A percentile compares a stretch with the other conserved stretches of the same genome.
Evolutionary conservation across 2,888 invertebrate genomes (phyloP).

Genomic region (Crematogaster levior): DNA sequence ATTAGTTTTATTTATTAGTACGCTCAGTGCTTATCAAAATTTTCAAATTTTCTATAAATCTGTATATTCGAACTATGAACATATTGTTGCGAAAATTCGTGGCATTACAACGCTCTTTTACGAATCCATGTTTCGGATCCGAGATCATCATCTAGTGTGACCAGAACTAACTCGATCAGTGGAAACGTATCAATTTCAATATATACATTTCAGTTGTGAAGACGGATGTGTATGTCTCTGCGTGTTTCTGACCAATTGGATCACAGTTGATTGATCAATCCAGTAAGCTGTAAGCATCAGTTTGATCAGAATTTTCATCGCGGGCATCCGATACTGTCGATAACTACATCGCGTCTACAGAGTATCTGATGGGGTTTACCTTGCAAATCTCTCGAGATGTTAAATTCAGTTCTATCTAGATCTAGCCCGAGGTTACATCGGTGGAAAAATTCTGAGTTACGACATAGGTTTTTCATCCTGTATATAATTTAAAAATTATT

Average conservation of each 20-base stretch:
- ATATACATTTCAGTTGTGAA: constrained; percentile 21
- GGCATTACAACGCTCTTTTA: background rate
- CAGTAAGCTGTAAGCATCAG: constrained; percentile 17
- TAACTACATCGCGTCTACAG: constrained; percentile 8
- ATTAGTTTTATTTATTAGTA: constrained; percentile 21
- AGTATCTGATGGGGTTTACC: background rate
- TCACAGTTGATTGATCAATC: constrained; percentile 39
- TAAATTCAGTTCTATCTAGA: background rate
- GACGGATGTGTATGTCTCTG: constrained; percentile 11
- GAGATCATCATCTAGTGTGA: constrained; percentile 12
- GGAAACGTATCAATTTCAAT: constrained; percentile 39
- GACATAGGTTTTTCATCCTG: too few relatives aligned
- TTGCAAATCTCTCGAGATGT: constrained; percentile 4
- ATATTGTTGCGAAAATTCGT: background rate
- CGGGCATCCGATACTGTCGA: constrained; percentile 28
- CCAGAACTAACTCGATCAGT: constrained; percentile 17
- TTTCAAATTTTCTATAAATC: constrained; percentile 3
- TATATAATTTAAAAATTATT: background rate
- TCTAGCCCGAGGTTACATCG: background rate
- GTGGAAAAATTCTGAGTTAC: background rate
- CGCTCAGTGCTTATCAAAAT: background rate
- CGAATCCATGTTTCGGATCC: background rate
- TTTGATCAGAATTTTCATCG: constrained; percentile 22
- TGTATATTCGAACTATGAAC: background rate
- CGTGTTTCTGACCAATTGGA: constrained; percentile 30